These are phyloP conservation scores for Cinara cedri DNA, from an alignment of 2,888 invertebrate genomes.

Conservation along the genomic window DNA sequence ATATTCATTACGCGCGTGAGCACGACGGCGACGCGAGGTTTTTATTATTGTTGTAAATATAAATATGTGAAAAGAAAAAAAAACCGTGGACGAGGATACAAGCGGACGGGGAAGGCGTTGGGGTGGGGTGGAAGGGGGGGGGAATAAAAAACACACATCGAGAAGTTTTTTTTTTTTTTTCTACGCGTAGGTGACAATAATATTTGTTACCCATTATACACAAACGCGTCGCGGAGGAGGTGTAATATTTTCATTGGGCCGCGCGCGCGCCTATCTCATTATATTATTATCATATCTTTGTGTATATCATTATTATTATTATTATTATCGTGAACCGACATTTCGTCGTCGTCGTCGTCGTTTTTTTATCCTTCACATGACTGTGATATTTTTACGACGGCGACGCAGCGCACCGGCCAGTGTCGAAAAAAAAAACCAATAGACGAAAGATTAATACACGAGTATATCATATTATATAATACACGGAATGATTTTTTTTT, in stretches of 20 bases:
- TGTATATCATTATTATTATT: not conserved
- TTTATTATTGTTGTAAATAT: no score
- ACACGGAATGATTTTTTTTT: no score
- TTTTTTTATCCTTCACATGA: no score
- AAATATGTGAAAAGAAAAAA: not conserved
- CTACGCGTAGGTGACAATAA: conserved; percentile 18
- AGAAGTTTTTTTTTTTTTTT: conserved; percentile 21
- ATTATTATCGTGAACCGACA: conserved; percentile 5
- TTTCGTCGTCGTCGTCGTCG: conserved; percentile 5
- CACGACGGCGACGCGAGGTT: not conserved
- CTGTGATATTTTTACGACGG: no score
- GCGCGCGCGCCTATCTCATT: conserved; percentile 8
- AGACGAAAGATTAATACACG: no score
- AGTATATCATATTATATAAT: no score
- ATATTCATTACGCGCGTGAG: conserved; percentile 9
- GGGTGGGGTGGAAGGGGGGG: not conserved
- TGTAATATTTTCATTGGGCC: conserved; percentile 39
- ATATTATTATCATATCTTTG: not conserved
- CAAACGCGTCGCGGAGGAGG: not conserved
- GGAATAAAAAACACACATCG: not conserved
- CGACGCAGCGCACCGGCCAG: no score
- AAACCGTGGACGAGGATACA: not conserved
- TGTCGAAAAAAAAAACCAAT: not conserved
- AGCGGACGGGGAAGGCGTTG: no score
- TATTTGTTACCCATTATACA: no score